Conservation (phyloP, 2,888 invertebrate species). For the Drosophila planitibia region DNA sequence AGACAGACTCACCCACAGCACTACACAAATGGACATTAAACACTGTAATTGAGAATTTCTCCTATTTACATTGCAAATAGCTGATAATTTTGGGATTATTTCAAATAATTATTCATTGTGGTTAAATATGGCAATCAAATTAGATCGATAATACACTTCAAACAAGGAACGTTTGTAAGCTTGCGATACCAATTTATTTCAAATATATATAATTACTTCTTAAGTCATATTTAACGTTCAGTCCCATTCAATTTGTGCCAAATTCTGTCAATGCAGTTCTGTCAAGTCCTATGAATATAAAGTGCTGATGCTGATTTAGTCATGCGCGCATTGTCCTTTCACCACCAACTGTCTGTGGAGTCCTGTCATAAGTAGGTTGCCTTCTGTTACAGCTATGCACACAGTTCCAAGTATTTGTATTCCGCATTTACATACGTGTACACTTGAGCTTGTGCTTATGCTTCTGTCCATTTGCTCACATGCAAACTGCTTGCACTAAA, state of each 20-base stretch:
- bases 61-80: conserved; percentile 52
- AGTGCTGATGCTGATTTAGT: conserved; percentile 7
- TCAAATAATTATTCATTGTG: conserved; percentile 41
- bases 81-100: conserved; percentile 62
- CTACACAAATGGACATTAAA: conserved; percentile 2
- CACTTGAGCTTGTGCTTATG: conserved; percentile 3
- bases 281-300: conserved; percentile 8
- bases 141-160: neutral
- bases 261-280: neutral
- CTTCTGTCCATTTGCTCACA: conserved; percentile 6
- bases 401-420: conserved; percentile 28
- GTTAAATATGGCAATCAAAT: conserved; percentile 26
- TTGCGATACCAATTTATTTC: conserved; percentile 1
- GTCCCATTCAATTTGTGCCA: neutral
- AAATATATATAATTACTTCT: conserved; percentile 11
- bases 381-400: conserved; percentile 20
- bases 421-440: conserved; percentile 29
- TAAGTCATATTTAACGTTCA: neutral
- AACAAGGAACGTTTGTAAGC: no score
- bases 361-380: conserved; percentile 11
- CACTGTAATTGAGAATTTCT: conserved; percentile 17
- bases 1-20: neutral
- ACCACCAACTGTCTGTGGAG: conserved; percentile 19
- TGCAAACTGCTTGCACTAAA: conserved; percentile 28
- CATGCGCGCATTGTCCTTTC: conserved; percentile 7